These are phyloP conservation scores for Tiliacea citrago DNA, from an alignment of 2,888 invertebrate genomes.

Conservation along the genomic window DNA sequence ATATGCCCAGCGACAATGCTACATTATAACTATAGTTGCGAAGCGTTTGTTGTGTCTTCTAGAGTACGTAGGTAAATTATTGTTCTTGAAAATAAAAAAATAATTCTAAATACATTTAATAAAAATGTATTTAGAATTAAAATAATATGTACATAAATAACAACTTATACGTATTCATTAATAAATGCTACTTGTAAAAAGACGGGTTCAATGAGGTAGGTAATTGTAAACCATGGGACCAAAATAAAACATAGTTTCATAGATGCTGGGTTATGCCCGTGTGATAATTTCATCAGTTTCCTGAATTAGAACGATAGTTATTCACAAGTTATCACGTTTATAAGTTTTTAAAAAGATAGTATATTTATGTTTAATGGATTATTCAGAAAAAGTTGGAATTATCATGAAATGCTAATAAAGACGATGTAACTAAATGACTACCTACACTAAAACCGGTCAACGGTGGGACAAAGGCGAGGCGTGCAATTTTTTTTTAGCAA, in stretches of 20 bases:
- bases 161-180: too few relatives aligned
- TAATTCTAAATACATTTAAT: not conserved
- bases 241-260: conserved; percentile 14
- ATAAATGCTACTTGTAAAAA: not conserved
- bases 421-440: conserved; percentile 17
- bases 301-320: not conserved
- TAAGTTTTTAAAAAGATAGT: not conserved
- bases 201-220: not conserved
- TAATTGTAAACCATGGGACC: not conserved
- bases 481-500: conserved; percentile 10
- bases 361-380: not conserved
- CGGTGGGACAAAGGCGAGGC: conserved; percentile 41
- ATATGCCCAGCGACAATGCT: not conserved
- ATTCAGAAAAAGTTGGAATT: conserved; percentile 21
- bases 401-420: conserved; percentile 22
- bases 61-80: not conserved
- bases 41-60: not conserved
- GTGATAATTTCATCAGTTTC: not conserved
- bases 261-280: not conserved
- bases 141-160: too few relatives aligned
- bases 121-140: too few relatives aligned
- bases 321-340: not conserved
- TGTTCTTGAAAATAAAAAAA: not conserved
- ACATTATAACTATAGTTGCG: not conserved
- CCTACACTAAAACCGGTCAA: conserved; percentile 49